Percentiles rank a stretch among this genome's conserved stretches.
These are phyloP conservation scores for Nerophis ophidion DNA, from an alignment of 2,113 vertebrate genomes.

Conservation along the genomic window DNA sequence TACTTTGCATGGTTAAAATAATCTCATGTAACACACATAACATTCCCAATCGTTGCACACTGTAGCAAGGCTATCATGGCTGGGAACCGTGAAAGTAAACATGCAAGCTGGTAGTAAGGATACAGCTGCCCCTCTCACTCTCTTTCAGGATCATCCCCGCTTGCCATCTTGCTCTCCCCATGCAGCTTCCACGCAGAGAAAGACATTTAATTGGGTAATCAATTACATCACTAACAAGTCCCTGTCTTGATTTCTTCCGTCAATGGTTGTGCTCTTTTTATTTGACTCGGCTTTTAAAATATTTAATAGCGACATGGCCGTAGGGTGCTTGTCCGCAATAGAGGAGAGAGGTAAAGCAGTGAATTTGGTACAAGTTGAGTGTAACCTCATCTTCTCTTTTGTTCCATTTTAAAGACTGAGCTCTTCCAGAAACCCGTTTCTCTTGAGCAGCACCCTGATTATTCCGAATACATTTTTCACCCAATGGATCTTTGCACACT, in stretches of 20 bases:
- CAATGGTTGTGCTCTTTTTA: conserved; percentile 45
- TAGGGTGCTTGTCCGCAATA: conserved; percentile 37
- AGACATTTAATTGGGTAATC: conserved; percentile 76
- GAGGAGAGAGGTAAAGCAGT: conserved; percentile 13
- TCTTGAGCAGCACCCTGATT: conserved; percentile 95
- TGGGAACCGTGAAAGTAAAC: conserved; percentile 51
- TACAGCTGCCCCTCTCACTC: conserved; percentile 68
- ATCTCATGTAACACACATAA: conserved; percentile 49
- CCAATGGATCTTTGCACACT: conserved; percentile 97
- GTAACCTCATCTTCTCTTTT: conserved; percentile 25
- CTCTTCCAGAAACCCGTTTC: conserved; percentile 98
- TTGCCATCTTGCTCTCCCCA: conserved; percentile 72
- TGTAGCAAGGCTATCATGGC: conserved; percentile 40
- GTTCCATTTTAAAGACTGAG: conserved; percentile 78
- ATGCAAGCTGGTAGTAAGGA: conserved; percentile 63
- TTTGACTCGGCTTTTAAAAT: conserved; percentile 49
- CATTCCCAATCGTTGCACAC: conserved; percentile 26
- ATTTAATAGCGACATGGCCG: conserved; percentile 33
- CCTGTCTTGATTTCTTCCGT: conserved; percentile 60
- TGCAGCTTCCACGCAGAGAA: conserved; percentile 71
- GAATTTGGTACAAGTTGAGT: conserved; percentile 9
- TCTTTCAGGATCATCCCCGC: conserved; percentile 73
- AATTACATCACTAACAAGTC: conserved; percentile 67
- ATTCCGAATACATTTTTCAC: conserved; percentile 98
- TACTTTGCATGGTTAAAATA: conserved; percentile 50